Conservation (phyloP, 2,113 vertebrate species). For the Sinocyclocheilus rhinocerous region DNA sequence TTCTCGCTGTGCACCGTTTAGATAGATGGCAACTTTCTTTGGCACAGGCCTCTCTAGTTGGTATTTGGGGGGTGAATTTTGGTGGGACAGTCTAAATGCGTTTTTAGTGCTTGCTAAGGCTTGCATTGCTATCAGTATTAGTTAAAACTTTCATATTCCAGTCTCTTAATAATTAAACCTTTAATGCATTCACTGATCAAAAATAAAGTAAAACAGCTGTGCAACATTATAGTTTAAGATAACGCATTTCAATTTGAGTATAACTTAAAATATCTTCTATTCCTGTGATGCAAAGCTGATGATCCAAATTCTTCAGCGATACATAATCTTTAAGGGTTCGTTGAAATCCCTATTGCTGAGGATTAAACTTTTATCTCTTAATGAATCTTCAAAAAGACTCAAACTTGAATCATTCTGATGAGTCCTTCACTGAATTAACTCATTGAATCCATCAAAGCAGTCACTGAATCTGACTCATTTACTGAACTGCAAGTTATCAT, state of each 20-base stretch:
- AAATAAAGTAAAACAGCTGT: not conserved
- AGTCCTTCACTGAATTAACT: not conserved
- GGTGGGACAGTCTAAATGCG: not conserved
- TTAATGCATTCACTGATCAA: not conserved
- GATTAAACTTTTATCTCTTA: not conserved
- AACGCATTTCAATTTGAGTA: not conserved
- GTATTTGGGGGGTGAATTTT: not conserved
- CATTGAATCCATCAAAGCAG: not conserved
- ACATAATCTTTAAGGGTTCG: not conserved
- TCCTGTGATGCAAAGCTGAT: not conserved
- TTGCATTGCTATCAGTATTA: not conserved
- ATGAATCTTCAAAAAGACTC: not conserved
- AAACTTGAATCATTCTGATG: not conserved
- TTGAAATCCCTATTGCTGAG: not conserved
- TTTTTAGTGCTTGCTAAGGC: not conserved
- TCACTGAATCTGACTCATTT: not conserved
- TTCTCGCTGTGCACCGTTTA: constrained; percentile 39
- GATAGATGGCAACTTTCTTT: not conserved
- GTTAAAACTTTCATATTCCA: not conserved
- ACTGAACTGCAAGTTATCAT: not conserved
- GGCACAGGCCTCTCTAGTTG: not conserved
- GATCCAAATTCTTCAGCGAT: not conserved
- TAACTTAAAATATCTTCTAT: not conserved
- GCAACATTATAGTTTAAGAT: not conserved
- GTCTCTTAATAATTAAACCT: not conserved